A percentile compares a stretch with the other conserved stretches of the same genome.
Conservation (phyloP, 1,140 invertebrate species). For the Marisa cornuarietis region DNA sequence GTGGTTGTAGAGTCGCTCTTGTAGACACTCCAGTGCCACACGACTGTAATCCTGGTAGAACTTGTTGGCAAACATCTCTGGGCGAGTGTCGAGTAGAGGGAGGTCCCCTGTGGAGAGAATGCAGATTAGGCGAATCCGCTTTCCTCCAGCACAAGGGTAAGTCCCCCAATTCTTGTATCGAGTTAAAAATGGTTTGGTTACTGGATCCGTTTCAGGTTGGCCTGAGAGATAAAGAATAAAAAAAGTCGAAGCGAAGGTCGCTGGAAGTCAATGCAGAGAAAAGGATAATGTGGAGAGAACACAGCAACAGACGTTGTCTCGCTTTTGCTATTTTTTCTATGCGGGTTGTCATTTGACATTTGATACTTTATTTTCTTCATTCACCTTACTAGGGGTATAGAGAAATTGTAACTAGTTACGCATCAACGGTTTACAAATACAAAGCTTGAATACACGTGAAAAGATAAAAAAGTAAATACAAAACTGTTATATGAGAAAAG, state of each 20-base stretch:
- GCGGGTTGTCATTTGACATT: too few species aligned
- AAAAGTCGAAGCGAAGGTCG: neutral
- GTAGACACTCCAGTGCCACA: conserved; percentile 52
- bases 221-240: conserved; percentile 15
- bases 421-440: too few species aligned
- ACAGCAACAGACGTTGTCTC: too few species aligned
- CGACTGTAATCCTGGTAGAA: conserved; percentile 52
- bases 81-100: conserved; percentile 28
- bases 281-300: too few species aligned
- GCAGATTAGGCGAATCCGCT: conserved; percentile 11
- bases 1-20: conserved; percentile 45
- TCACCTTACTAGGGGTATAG: too few species aligned
- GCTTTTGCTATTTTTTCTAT: too few species aligned
- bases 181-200: conserved; percentile 24
- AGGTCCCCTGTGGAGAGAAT: conserved; percentile 33
- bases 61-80: conserved; percentile 62
- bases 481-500: too few species aligned
- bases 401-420: too few species aligned
- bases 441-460: too few species aligned
- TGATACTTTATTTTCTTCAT: too few species aligned
- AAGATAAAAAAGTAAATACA: too few species aligned
- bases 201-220: conserved; percentile 28
- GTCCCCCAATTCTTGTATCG: conserved; percentile 30
- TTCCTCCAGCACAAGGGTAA: conserved; percentile 11
- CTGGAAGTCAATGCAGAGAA: neutral